Conservation (phyloP, 2,113 vertebrate genomes). For the Oncorhynchus mykiss region DNA sequence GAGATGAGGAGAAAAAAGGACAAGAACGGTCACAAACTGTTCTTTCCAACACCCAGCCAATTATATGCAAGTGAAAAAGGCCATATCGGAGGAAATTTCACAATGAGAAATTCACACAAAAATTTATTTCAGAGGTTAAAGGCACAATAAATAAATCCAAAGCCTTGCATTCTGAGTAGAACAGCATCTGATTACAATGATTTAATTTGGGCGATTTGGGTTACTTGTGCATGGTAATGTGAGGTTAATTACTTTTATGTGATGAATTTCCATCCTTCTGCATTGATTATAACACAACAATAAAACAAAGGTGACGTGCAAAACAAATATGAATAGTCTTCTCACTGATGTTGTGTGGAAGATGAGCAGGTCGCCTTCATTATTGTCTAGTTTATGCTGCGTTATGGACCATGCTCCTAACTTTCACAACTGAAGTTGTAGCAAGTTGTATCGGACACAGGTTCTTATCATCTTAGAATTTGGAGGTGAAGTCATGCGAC, state of each 20-base stretch:
- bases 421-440: too few relatives aligned
- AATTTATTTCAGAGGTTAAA: conserved; percentile 61
- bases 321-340: neutral
- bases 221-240: conserved; percentile 45
- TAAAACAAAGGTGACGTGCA: conserved; percentile 17
- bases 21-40: conserved; percentile 7
- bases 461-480: too few relatives aligned
- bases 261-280: conserved; percentile 28
- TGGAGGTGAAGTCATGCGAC: too few relatives aligned
- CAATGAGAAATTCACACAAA: conserved; percentile 44
- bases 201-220: conserved; percentile 57
- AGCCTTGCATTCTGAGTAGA: conserved; percentile 35
- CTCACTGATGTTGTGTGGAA: too few relatives aligned
- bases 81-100: conserved; percentile 40
- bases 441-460: too few relatives aligned
- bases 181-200: conserved; percentile 58
- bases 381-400: conserved; percentile 7
- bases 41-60: conserved; percentile 31
- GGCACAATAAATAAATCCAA: conserved; percentile 59
- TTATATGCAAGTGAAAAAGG: conserved; percentile 58
- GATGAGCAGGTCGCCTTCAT: conserved; percentile 6
- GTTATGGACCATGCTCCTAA: too few relatives aligned
- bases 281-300: conserved; percentile 9
- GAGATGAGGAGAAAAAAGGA: neutral
- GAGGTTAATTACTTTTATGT: conserved; percentile 56